phyloP scores from a whole-genome alignment of 1,140 invertebrate genomes.

The Teleogryllus occipitalis region DNA sequence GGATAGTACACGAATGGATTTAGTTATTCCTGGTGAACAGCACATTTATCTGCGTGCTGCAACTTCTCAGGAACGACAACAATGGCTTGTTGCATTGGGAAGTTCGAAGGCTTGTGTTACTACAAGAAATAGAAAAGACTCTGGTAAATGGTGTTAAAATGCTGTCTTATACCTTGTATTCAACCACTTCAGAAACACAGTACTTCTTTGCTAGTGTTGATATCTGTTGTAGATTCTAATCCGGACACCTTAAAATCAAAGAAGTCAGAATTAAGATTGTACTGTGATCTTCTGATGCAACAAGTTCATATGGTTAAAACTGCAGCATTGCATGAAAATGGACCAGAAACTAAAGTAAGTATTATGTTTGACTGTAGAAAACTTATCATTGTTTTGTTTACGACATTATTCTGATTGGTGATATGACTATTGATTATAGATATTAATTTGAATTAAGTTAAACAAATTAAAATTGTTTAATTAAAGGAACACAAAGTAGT shows the following conservation, averaged over 20 bases:
- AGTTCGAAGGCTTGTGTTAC: constrained; percentile 68
- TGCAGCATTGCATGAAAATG: constrained; percentile 46
- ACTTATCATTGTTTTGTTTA: constrained; percentile 18
- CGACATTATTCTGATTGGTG: constrained; percentile 24
- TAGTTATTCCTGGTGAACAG: constrained; percentile 73
- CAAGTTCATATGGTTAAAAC: constrained; percentile 71
- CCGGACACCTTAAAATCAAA: constrained; percentile 56
- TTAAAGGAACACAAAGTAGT: no score
- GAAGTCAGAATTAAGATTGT: constrained; percentile 67
- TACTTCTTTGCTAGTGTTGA: neutral
- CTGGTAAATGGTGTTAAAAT: constrained; percentile 30
- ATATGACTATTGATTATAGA: neutral
- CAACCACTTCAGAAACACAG: neutral
- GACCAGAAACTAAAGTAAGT: constrained; percentile 52
- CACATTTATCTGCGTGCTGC: constrained; percentile 70
- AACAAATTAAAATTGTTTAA: neutral
- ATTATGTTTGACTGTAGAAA: neutral
- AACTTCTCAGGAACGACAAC: constrained; percentile 63
- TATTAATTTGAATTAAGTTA: neutral
- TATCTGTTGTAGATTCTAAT: constrained; percentile 28
- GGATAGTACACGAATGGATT: constrained; percentile 61
- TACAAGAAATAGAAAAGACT: constrained; percentile 36
- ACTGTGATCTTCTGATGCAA: constrained; percentile 77
- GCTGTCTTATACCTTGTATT: neutral
- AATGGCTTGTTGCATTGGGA: constrained; percentile 71